Base-by-base conservation (phyloP, 2,888 invertebrate genomes). In the Macaria liturata region DNA sequence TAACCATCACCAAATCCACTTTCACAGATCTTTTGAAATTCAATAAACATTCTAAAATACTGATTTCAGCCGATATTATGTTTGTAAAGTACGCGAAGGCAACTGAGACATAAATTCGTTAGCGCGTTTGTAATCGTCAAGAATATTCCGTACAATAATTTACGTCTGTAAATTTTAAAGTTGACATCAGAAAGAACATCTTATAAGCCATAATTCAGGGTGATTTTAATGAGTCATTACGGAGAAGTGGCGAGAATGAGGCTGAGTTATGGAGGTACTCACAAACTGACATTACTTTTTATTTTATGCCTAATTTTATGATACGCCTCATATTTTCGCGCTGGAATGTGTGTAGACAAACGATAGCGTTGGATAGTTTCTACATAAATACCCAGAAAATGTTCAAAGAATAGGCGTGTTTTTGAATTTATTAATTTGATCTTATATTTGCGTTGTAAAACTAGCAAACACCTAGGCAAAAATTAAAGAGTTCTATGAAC, bases 161-260 rank as follows among this genome's bases (percentile, higher is more conserved):
- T 84, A 90, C 83, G 65, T 76, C 80, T 74, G 80, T 91, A 90
- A 87, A 90, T 91, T 90, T 88, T 82, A 88, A 91, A 91, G 90
- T 91, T 91, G 91, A 91, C 89, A 85, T 84, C 83, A 85, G 88
- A 90, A 89, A 90, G 90, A 90, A 85, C 84, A 78, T 86, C 86
- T 85, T 88, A 86, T 88, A 87, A 84, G 86, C 75, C 63, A 84
- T 90, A 86, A 82, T 78, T 89, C 80, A 87, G 77, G 73, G 70
- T 72, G 74, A 77, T 83, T 81, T 83, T 82, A 81, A 84, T 84
- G 85, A 83, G 62, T 79, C 78, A 79, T 68, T 68, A 63, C 64
- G 59, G 64, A 60, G 59, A 70, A 73, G 75, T 76, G 70, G 58
- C 59, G 61, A 60, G 66, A 60, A 63, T 68, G 62, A 61, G 56